Evolutionary conservation across 2,888 invertebrate genomes (phyloP).

Genomic region (Leucophenga montana): DNA sequence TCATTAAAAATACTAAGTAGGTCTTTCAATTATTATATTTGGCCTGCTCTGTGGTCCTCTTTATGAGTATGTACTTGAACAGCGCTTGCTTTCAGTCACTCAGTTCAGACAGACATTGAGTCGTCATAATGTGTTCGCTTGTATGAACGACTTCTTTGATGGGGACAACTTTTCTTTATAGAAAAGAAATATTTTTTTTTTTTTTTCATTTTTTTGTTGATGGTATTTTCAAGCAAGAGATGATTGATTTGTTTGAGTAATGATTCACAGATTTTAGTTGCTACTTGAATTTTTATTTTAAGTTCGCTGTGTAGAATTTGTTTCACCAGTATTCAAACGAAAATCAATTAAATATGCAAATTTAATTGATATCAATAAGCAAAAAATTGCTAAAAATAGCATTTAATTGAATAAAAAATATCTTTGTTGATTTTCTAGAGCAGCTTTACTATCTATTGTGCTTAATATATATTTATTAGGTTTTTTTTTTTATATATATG

Average conservation of each 20-base stretch:
- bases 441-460: background rate
- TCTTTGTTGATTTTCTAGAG: too few relatives aligned
- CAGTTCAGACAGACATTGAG: too few relatives aligned
- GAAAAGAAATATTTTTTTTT: too few relatives aligned
- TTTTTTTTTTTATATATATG: background rate
- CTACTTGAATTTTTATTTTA: background rate
- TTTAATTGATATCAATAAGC: slow-evolving; percentile 15
- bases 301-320: background rate
- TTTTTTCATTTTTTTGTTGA: background rate
- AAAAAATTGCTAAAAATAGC: slow-evolving; percentile 4
- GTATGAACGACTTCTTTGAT: background rate
- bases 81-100: background rate
- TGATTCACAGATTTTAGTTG: background rate
- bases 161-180: background rate
- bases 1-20: slow-evolving; percentile 9
- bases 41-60: background rate
- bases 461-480: background rate
- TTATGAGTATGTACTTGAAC: background rate
- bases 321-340: background rate
- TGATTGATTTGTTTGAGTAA: too few relatives aligned
- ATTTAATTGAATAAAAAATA: slow-evolving; percentile 7
- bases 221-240: background rate
- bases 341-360: slow-evolving; percentile 21
- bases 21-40: background rate
- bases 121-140: background rate